phyloP scores from a whole-genome alignment of 1,140 invertebrate genomes.

The Leptopilina clavipes region DNA sequence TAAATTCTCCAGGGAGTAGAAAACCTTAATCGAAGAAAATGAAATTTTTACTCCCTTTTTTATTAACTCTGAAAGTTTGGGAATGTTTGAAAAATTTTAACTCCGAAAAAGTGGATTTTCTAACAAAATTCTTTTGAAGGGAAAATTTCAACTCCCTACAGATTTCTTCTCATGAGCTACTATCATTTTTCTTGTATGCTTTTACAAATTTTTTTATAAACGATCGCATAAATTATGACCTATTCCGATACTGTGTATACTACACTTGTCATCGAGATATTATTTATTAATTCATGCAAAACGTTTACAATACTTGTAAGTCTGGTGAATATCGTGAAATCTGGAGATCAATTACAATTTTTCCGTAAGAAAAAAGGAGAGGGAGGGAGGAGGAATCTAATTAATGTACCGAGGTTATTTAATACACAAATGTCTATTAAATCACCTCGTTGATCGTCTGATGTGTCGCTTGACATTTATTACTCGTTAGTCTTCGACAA shows the following conservation, averaged over 20 bases:
- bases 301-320: background rate
- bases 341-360: background rate
- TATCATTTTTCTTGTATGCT: background rate
- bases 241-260: background rate
- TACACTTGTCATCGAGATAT: background rate
- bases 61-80: too few relatives aligned
- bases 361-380: background rate
- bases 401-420: background rate
- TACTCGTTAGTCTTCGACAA: background rate
- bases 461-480: slow-evolving; percentile 8
- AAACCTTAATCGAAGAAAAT: too few relatives aligned
- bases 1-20: too few relatives aligned
- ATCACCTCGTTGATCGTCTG: background rate
- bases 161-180: background rate
- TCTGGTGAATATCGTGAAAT: background rate
- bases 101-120: too few relatives aligned
- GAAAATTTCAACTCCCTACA: too few relatives aligned
- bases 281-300: slow-evolving; percentile 2
- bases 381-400: background rate
- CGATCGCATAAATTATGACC: background rate
- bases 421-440: slow-evolving; percentile 20
- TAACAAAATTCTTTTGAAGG: too few relatives aligned
- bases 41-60: too few relatives aligned
- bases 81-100: too few relatives aligned
- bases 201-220: background rate